Evolutionary conservation across 2,797 vertebrate species (phyloP).

Genomic region (Centropyge bicolor): DNA sequence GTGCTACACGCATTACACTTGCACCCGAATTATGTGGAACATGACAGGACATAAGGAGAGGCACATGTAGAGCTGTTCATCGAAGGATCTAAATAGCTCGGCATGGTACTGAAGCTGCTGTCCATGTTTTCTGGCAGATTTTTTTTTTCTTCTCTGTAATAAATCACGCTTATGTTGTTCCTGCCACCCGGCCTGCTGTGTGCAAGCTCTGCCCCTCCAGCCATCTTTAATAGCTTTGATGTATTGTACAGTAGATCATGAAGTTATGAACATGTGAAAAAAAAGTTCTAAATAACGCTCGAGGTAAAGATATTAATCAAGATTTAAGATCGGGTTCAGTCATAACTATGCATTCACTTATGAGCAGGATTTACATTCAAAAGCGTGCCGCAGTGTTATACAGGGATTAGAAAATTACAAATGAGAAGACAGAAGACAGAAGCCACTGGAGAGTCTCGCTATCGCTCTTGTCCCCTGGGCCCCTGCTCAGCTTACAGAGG

Average conservation of each 20-base stretch:
- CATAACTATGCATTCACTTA: background rate
- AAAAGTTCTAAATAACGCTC: background rate
- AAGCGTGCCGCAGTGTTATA: background rate
- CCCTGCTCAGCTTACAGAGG: constrained; percentile 7
- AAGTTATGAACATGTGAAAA: constrained; percentile 7
- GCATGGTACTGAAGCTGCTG: constrained; percentile 19
- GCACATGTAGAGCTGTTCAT: constrained; percentile 30
- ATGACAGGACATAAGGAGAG: constrained; percentile 44
- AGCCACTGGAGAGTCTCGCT: background rate
- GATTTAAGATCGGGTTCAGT: background rate
- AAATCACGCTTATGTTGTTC: constrained; percentile 25
- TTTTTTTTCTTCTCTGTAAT: constrained; percentile 12
- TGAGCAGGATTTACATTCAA: background rate
- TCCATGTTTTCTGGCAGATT: constrained; percentile 11
- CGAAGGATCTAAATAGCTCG: constrained; percentile 29
- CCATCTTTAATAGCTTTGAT: constrained; percentile 18
- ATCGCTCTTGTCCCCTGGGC: background rate
- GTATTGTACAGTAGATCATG: background rate
- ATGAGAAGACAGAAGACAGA: background rate
- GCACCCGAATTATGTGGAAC: constrained; percentile 40
- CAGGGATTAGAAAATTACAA: background rate
- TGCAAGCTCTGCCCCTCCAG: constrained; percentile 5
- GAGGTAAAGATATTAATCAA: background rate
- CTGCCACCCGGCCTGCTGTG: constrained; percentile 23
- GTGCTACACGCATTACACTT: constrained; percentile 55